Evolutionary conservation across 2,797 vertebrate genomes (phyloP).

Genomic region (Setipinna tenuifilis): DNA sequence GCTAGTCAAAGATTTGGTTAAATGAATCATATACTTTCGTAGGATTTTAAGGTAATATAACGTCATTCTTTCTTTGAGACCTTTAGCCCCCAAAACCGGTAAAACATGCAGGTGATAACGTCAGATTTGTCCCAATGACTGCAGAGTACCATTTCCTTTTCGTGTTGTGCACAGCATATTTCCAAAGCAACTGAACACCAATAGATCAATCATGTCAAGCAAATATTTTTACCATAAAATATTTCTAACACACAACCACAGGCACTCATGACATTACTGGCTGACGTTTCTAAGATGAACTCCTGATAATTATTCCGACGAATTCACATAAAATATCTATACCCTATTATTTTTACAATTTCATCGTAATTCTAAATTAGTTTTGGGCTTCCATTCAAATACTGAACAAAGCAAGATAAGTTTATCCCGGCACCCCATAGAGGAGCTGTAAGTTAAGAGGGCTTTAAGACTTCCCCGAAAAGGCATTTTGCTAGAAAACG

Average conservation of each 20-base stretch:
- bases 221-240: neutral
- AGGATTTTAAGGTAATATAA: too few species aligned
- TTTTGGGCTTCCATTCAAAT: neutral
- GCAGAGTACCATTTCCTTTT: slow-evolving; percentile 6
- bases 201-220: neutral
- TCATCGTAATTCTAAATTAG: too few species aligned
- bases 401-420: neutral
- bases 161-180: neutral
- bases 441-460: neutral
- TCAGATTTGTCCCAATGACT: neutral
- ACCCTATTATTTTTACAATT: too few species aligned
- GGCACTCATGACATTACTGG: neutral
- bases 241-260: neutral
- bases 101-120: neutral
- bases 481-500: neutral
- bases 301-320: too few species aligned
- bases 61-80: neutral
- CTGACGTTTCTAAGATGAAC: neutral
- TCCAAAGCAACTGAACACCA: neutral
- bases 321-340: too few species aligned
- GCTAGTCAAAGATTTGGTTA: too few species aligned
- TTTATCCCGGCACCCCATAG: neutral
- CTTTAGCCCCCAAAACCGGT: neutral
- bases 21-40: too few species aligned
- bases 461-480: neutral